These are phyloP conservation scores for Noctua janthe DNA, from an alignment of 2,888 invertebrate genomes.

Conservation along the genomic window DNA sequence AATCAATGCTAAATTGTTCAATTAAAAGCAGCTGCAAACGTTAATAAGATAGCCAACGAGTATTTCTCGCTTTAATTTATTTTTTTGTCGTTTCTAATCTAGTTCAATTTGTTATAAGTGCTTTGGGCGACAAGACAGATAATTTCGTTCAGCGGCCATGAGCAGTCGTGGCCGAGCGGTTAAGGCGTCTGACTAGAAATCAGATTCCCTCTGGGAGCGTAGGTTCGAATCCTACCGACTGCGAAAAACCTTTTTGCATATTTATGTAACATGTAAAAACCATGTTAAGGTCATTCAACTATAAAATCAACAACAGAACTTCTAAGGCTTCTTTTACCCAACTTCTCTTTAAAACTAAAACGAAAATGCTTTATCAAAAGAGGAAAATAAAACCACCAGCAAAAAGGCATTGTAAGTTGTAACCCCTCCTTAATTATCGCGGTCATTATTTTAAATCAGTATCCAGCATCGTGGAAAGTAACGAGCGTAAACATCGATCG, in stretches of 20 bases:
- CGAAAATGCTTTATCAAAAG: constrained; percentile 20
- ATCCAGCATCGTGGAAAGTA: constrained; percentile 73
- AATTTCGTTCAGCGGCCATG: background rate
- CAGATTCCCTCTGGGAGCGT: constrained; percentile 97
- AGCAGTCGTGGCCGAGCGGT: constrained; percentile 96
- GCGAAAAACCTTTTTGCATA: constrained; percentile 84
- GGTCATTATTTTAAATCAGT: constrained; percentile 68
- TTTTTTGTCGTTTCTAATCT: constrained; percentile 42
- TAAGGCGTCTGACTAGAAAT: constrained; percentile 97
- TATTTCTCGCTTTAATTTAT: constrained; percentile 13
- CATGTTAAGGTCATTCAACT: constrained; percentile 12
- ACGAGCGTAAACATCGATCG: constrained; percentile 79
- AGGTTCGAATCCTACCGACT: constrained; percentile 97
- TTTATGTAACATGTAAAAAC: background rate
- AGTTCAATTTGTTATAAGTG: constrained; percentile 25
- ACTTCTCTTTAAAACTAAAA: constrained; percentile 9
- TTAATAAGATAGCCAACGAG: constrained; percentile 32
- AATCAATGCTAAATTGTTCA: constrained; percentile 58
- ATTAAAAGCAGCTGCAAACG: constrained; percentile 61
- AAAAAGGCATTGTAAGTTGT: constrained; percentile 37
- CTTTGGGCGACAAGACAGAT: constrained; percentile 21
- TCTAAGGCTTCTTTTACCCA: background rate
- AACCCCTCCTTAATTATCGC: constrained; percentile 56
- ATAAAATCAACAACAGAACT: background rate
- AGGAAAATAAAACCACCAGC: constrained; percentile 44